A percentile compares a stretch with the other conserved stretches of the same genome.
Conservation (phyloP, 2,113 vertebrate species). For the Melanerpes formicivorus region DNA sequence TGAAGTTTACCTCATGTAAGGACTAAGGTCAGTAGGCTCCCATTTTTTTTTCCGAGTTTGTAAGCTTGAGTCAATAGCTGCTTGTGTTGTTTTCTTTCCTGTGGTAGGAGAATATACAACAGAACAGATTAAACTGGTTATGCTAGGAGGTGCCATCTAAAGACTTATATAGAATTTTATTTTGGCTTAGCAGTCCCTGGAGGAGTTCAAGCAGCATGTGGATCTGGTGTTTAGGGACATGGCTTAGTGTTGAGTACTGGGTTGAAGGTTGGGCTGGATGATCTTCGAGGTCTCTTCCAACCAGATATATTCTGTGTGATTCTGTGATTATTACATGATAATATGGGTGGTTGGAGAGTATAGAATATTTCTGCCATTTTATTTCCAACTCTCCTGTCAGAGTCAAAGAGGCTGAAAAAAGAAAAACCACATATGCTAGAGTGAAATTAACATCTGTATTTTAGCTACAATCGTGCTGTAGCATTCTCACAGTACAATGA, state of each 20-base stretch:
- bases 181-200: background rate
- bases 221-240: no score
- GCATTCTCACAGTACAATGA: background rate
- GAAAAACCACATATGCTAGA: background rate
- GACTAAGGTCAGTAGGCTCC: constrained; percentile 65
- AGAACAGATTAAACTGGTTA: background rate
- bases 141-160: background rate
- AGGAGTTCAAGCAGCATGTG: no score
- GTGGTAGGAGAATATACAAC: background rate
- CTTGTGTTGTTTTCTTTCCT: background rate
- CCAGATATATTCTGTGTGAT: no score
- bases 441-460: background rate
- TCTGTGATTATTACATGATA: background rate
- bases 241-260: no score
- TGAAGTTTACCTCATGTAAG: constrained; percentile 73
- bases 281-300: no score
- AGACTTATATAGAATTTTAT: background rate
- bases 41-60: constrained; percentile 44
- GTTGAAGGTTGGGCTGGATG: no score
- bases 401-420: background rate
- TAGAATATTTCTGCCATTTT: background rate
- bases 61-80: background rate
- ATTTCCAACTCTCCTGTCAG: background rate
- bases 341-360: background rate
- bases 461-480: background rate